Evolutionary conservation across 2,888 invertebrate genomes (phyloP).

Genomic region (Phengaris arion): DNA sequence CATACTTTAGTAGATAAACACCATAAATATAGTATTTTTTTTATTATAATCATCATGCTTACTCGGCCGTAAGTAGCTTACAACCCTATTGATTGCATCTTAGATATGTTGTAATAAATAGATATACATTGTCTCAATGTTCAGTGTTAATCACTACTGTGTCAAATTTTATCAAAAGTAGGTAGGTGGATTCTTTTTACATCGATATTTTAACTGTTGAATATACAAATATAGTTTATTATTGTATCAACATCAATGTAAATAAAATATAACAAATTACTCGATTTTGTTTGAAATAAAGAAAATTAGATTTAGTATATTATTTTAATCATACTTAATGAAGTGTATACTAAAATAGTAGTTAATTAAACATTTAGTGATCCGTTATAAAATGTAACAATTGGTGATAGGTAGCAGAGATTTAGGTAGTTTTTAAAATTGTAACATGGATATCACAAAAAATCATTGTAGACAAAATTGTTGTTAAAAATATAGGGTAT

Average conservation of each 20-base stretch:
- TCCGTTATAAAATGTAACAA: neutral
- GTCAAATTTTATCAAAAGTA: slow-evolving; percentile 21
- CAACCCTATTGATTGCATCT: slow-evolving; percentile 6
- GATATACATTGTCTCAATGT: slow-evolving; percentile 8
- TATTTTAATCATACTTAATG: neutral
- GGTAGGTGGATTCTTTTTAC: slow-evolving; percentile 12
- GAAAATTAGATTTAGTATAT: neutral
- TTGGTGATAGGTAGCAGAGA: neutral
- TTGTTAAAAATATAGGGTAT: neutral
- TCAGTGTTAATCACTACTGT: slow-evolving; percentile 18
- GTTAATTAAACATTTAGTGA: neutral
- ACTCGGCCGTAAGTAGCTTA: neutral
- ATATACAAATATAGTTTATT: slow-evolving; percentile 4
- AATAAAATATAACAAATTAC: neutral
- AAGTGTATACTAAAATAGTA: neutral
- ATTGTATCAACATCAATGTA: neutral
- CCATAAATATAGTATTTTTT: too few relatives aligned
- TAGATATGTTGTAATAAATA: slow-evolving; percentile 14
- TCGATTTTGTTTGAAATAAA: neutral
- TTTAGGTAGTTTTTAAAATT: neutral
- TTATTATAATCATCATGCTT: too few relatives aligned
- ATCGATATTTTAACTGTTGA: slow-evolving; percentile 10
- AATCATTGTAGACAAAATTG: neutral
- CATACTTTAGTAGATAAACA: too few relatives aligned
- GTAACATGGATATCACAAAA: neutral